Base-by-base conservation (phyloP, 2,888 invertebrate genomes). In the Drosophila mercatorum region DNA sequence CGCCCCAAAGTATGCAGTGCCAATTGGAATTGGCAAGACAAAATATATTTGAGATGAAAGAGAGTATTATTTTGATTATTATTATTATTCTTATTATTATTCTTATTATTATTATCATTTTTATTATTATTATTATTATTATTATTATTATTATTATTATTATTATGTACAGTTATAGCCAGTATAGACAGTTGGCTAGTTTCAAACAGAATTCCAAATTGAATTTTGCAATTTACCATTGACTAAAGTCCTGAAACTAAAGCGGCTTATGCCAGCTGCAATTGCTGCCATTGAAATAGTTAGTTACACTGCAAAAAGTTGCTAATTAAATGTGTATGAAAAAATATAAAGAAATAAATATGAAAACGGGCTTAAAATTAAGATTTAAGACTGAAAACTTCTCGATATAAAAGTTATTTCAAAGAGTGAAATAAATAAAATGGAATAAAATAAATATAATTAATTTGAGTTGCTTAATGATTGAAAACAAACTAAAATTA, bases 1-100 rank as follows among this genome's bases (percentile, higher is more conserved):
- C 70, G 44, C 70, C 70, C 55, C 43, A 69, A 69, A 69, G 70
- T 69, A 69, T 69, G 70, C 69, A 43, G 10, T 12, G 38, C 14
- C 7, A 2, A 46, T 22, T 47, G 36, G 1, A n/a, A 22, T 22
- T 2, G 22, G 22, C 22, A 22, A 22, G 22, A 22, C 22, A 22
- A 22, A 22, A 22, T 22, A 43, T 44, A 22, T 22, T 5, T 22
- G 44, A 22, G 22, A 8, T 10, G 43, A 22, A 3, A 44, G 43
- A 10, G 2, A 2, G 22, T 22, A 22, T 22, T 22, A 22, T 22
- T 22, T 1, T 22, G 22, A 22, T 22, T 22, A 22, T 22, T 22
- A 22, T 22, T 22, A 22, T 22, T 17, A 17, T 17, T 17, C 17
- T 17, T 17, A 17, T 17, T 17, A 17, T 17, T 17, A 17, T 17